phyloP scores from a whole-genome alignment of 2,113 vertebrate species.

The Hemicordylus capensis region DNA sequence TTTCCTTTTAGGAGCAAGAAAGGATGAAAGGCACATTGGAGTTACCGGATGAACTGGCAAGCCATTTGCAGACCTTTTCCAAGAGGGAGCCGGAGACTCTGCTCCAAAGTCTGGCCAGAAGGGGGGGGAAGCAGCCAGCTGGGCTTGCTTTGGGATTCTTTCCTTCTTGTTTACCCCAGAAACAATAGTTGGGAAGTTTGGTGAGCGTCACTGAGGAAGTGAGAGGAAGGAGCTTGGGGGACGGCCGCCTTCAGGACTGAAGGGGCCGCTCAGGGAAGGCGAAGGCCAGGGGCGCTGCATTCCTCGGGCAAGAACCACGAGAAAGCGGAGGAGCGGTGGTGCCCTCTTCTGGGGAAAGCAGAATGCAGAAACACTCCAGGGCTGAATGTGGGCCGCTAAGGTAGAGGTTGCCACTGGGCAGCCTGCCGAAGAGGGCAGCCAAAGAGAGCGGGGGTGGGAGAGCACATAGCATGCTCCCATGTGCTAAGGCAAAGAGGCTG shows the following conservation, averaged over 20 bases:
- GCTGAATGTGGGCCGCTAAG: no score
- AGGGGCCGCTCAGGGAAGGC: background rate
- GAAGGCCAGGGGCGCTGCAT: accelerated
- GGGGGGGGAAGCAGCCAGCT: background rate
- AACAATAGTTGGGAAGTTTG: conserved; percentile 53
- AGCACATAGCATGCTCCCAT: no score
- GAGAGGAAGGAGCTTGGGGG: conserved; percentile 23
- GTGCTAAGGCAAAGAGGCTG: no score
- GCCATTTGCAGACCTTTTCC: background rate
- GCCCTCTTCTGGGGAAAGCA: background rate
- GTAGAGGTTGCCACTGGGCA: no score
- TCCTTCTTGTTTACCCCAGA: conserved; percentile 36
- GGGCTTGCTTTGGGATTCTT: background rate
- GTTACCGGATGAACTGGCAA: background rate
- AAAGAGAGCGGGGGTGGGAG: no score
- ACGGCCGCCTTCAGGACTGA: accelerated
- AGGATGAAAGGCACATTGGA: background rate
- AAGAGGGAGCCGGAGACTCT: background rate
- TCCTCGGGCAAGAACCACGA: background rate
- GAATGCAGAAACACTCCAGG: no score
- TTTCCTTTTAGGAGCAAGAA: accelerated
- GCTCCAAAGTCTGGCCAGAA: background rate
- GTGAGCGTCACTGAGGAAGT: conserved; percentile 28
- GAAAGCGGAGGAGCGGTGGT: accelerated
- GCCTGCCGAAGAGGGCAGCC: no score